These are phyloP conservation scores for Tychaedon coryphoeus DNA, from an alignment of 2,113 vertebrate species.

Conservation along the genomic window DNA sequence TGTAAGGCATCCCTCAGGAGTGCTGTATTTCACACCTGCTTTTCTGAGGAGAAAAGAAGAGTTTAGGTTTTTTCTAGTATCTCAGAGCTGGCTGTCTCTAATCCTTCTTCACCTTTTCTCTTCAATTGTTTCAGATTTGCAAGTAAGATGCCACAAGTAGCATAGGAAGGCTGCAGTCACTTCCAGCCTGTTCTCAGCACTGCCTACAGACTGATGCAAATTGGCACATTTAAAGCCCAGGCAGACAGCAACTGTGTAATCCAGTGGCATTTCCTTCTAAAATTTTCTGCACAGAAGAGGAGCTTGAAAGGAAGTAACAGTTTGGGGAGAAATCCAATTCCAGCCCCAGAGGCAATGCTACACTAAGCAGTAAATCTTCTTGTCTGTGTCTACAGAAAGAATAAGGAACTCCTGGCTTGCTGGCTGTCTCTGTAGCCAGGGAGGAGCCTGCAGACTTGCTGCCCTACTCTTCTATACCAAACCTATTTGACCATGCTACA, in stretches of 20 bases:
- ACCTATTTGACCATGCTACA: not conserved
- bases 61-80: not conserved
- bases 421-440: not conserved
- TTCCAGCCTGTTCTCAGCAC: slow-evolving; percentile 27
- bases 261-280: slow-evolving; percentile 56
- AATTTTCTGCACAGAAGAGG: slow-evolving; percentile 22
- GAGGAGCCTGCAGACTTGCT: not conserved
- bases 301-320: slow-evolving; percentile 43
- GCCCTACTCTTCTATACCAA: not conserved
- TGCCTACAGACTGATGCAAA: slow-evolving; percentile 47
- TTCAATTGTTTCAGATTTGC: slow-evolving; percentile 12
- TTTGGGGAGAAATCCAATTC: slow-evolving; percentile 22
- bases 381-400: not conserved
- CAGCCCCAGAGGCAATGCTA: slow-evolving; percentile 3
- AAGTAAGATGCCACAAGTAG: not conserved
- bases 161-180: not conserved
- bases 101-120: not conserved
- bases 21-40: not conserved
- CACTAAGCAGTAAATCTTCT: slow-evolving; percentile 18
- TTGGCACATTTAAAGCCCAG: slow-evolving; percentile 16
- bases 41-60: not conserved
- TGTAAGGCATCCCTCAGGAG: not conserved
- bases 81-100: not conserved
- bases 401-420: not conserved
- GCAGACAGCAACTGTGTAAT: slow-evolving; percentile 50